Conservation (phyloP, 2,797 vertebrate species). For the Sarcophilus harrisii region DNA sequence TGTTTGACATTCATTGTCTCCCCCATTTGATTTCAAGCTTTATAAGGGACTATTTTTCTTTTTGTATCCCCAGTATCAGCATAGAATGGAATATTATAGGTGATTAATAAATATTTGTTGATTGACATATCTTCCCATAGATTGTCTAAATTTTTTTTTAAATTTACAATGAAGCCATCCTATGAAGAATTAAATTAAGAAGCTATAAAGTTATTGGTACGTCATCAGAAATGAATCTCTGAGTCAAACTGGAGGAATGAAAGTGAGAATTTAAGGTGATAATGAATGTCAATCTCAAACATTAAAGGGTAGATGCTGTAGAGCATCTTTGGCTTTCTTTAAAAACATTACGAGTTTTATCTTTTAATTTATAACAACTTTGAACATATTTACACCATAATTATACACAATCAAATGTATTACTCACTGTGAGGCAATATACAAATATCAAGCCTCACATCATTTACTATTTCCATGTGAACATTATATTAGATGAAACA, state of each 20-base stretch:
- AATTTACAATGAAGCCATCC: background rate
- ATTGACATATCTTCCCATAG: background rate
- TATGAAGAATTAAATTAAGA: background rate
- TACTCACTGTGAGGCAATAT: background rate
- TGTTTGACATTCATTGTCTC: no score
- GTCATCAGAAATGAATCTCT: background rate
- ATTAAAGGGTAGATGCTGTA: background rate
- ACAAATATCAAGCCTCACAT: background rate
- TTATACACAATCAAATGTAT: background rate
- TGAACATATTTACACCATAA: background rate
- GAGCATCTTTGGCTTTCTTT: background rate
- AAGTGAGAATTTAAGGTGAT: background rate
- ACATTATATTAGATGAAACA: background rate
- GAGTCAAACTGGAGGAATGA: background rate
- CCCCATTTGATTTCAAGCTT: background rate
- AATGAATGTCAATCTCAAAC: background rate
- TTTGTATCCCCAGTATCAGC: no score
- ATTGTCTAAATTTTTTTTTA: background rate
- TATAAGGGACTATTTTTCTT: background rate
- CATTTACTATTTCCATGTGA: background rate
- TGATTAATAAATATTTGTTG: background rate
- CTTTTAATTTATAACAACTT: background rate
- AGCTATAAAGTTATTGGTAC: background rate
- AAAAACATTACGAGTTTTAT: background rate
- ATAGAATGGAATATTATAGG: no score